Evolutionary conservation across 2,888 invertebrate species (phyloP), one percentile per base, ranked within the genome.

Genomic region (Conistra vaccinii): DNA sequence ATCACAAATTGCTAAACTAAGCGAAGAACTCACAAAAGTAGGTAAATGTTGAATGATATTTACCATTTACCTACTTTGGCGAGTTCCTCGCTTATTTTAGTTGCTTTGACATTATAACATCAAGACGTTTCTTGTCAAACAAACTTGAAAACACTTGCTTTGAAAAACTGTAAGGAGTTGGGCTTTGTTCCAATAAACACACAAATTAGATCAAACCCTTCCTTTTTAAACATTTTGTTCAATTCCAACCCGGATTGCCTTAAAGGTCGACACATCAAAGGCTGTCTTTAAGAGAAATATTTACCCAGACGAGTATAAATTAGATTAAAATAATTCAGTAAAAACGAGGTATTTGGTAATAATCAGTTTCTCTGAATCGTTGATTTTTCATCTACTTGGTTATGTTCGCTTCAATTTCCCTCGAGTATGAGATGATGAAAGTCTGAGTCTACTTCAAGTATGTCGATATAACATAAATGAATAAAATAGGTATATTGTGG

Each of bases 341-440:
- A 68, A 77, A 48, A 48, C 45, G 7, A 9, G 9, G 2, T 51
- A 23, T 71, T 70, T 35, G 26, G 55, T 60, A 48, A 65, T 68
- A 73, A 82, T 60, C 63, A 48, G 48, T 68, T 73, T 78, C 60
- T 73, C 14, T 29, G 72, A 48, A 73, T 78, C 48, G 76, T 51
- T 76, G 57, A 63, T 70, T 78, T 78, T 73, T 60, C 58, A 66
- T 62, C 57, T 39, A 35, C 45, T 63, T 53, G 62, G 17, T 73
- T 70, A 51, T 62, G 20, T 76, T 80, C 45, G 60, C 42, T 66
- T 51, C 51, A 76, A 76, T 82, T 76, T 76, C 61, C 62, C 76
- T 29, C 20, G 76, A 71, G 84, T 66, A 53, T 69, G 45, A 35
- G 53, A 42, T 35, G 48, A 58, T 80, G 39, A 39, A 66, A 78